These are phyloP conservation scores for Acanthurus leucopareius DNA, from an alignment of 2,797 vertebrate genomes.

Conservation along the genomic window DNA sequence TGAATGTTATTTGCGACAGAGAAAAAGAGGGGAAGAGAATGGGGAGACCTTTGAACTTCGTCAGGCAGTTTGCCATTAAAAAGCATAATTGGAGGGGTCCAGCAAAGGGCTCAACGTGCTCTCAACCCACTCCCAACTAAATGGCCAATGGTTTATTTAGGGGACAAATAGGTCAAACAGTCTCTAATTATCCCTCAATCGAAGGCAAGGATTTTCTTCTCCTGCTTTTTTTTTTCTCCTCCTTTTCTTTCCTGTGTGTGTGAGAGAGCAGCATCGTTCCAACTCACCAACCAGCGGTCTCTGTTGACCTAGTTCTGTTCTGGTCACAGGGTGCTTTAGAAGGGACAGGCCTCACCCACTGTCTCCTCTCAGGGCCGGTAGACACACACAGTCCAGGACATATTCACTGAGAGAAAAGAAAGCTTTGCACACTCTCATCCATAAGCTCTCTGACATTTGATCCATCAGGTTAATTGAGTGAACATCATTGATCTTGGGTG, in stretches of 20 bases:
- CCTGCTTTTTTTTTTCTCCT: slow-evolving; percentile 46
- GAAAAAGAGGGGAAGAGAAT: slow-evolving; percentile 42
- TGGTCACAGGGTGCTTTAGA: slow-evolving; percentile 74
- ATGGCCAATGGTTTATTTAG: slow-evolving; percentile 72
- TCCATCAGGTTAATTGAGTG: slow-evolving; percentile 77
- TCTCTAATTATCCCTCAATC: slow-evolving; percentile 79
- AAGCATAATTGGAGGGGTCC: slow-evolving; percentile 56
- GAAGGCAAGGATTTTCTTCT: slow-evolving; percentile 72
- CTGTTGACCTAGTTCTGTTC: slow-evolving; percentile 83
- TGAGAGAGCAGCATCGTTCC: slow-evolving; percentile 79
- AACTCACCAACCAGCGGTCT: slow-evolving; percentile 80
- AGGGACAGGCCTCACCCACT: slow-evolving; percentile 72
- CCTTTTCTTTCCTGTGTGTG: slow-evolving; percentile 69
- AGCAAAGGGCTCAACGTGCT: slow-evolving; percentile 37
- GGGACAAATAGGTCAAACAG: slow-evolving; percentile 80
- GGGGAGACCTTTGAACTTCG: slow-evolving; percentile 46
- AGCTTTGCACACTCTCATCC: slow-evolving; percentile 42
- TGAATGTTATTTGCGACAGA: slow-evolving; percentile 38
- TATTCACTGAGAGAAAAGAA: slow-evolving; percentile 21
- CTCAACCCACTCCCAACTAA: slow-evolving; percentile 63
- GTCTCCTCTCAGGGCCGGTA: slow-evolving; percentile 60
- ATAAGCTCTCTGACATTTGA: slow-evolving; percentile 62
- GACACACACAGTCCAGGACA: slow-evolving; percentile 41
- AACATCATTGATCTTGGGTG: slow-evolving; percentile 72
- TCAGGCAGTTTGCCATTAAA: slow-evolving; percentile 58